Evolutionary conservation across 2,888 invertebrate species (phyloP), one percentile per base, ranked within the genome.

Genomic region (Trissolcus brochymenae): DNA sequence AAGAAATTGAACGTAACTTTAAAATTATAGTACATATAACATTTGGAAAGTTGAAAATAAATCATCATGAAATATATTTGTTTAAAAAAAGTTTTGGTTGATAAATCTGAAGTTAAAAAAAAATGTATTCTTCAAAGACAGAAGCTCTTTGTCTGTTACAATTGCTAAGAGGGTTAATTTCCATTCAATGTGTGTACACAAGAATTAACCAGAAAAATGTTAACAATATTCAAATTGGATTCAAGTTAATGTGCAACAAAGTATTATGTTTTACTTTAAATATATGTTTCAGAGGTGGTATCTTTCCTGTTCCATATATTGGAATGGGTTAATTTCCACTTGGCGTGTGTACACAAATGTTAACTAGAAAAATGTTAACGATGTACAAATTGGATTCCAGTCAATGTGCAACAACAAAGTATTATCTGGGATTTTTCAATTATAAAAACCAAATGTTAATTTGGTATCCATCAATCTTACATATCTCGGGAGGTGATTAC

Each of bases 401-500:
- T 21, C 16, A 19, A 51, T 13, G 40, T 46, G 43, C 40, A 60
- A 60, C 46, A 61, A 54, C n/a, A 56, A 25, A 17, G 29, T 19
- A 21, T 56, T 56, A 2, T 16, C 40, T 19, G n/a, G 25, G 6
- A 55, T 59, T 68, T n/a, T 13, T 46, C 56, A 64, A 64, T 71
- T 64, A 57, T 25, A 49, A 61, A 50, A 40, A 70, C 41, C 71
- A 57, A 53, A 60, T 35, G 29, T 16, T 61, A 68, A 68, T 46
- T 4, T 3, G 6, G 16, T 46, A 56, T 62, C 62, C 70, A 57
- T 70, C 70, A 51, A 70, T 62, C 70, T 56, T 62, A 57, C 57
- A 64, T 25, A 51, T 71, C 62, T 57, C 40, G 16, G 40, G 16
- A 53, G 41, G 29, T 57, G 53, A 64, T 72, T 64, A 25, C 64